phyloP scores from a whole-genome alignment of 1,140 invertebrate species.

The Subanguina moxae region DNA sequence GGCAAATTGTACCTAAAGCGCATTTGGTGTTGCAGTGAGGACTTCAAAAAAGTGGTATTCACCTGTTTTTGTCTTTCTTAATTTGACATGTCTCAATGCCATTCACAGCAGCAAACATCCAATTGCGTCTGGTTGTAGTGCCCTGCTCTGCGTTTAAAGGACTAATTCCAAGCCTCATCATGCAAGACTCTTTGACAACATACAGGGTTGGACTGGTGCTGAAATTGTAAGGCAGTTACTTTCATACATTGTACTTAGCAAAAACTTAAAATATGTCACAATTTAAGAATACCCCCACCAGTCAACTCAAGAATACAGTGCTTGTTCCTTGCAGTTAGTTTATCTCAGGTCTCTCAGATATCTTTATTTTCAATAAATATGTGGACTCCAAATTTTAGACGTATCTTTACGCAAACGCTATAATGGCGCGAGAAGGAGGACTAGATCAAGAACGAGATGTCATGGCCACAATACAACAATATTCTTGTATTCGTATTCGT shows the following conservation, averaged over 20 bases:
- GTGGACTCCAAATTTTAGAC: too few species aligned
- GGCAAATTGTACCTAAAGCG: constrained; percentile 46
- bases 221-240: constrained; percentile 5
- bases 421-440: too few species aligned
- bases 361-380: too few species aligned
- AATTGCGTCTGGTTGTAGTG: constrained; percentile 16
- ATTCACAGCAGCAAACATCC: constrained; percentile 41
- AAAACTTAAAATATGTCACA: neutral
- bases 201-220: constrained; percentile 18
- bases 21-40: neutral
- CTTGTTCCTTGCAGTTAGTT: too few species aligned
- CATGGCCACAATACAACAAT: too few species aligned
- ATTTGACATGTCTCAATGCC: constrained; percentile 43
- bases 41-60: neutral
- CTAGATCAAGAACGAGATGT: too few species aligned
- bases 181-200: constrained; percentile 39
- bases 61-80: constrained; percentile 38
- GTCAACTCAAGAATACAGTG: too few species aligned
- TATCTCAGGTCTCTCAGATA: too few species aligned
- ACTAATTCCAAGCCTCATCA: constrained; percentile 32
- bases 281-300: too few species aligned
- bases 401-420: too few species aligned
- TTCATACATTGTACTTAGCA: neutral
- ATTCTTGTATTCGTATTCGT: too few species aligned
- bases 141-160: constrained; percentile 4